Evolutionary conservation across 2,888 invertebrate species (phyloP).

Genomic region (Apeira syringaria): DNA sequence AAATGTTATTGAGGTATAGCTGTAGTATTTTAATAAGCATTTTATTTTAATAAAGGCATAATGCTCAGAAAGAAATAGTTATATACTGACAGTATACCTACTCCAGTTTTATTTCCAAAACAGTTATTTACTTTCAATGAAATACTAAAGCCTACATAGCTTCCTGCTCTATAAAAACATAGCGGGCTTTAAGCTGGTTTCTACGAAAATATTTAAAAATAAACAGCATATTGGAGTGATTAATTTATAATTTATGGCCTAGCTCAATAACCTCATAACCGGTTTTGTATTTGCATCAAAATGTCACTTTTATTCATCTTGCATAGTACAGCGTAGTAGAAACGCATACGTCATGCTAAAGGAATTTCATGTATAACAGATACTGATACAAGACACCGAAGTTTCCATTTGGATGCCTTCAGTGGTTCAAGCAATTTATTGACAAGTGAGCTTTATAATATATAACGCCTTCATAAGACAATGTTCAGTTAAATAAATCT

Average conservation of each 20-base stretch:
- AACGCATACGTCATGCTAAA: constrained; percentile 13
- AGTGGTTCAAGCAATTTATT: no score
- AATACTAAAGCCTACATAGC: constrained; percentile 12
- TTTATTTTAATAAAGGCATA: no score
- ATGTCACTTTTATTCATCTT: constrained; percentile 19
- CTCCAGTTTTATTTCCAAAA: no score
- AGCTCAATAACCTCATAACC: constrained; percentile 52
- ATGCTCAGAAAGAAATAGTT: no score
- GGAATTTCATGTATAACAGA: constrained; percentile 15
- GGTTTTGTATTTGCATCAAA: constrained; percentile 39
- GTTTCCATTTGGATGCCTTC: no score
- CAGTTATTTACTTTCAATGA: constrained; percentile 10
- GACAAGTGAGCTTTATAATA: background rate
- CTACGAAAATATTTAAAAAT: constrained; percentile 24
- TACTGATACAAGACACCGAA: constrained; percentile 14
- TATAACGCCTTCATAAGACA: no score
- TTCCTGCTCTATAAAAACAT: constrained; percentile 29
- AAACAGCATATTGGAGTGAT: constrained; percentile 34
- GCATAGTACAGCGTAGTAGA: constrained; percentile 24
- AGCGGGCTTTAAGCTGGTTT: constrained; percentile 22
- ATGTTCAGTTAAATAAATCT: no score
- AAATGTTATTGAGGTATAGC: no score
- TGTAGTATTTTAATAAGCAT: no score
- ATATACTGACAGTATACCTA: no score
- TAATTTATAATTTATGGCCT: constrained; percentile 42